Evolutionary conservation across 1,140 invertebrate genomes (phyloP), one percentile per base, ranked within the genome.

Genomic region (Drosophila saltans): DNA sequence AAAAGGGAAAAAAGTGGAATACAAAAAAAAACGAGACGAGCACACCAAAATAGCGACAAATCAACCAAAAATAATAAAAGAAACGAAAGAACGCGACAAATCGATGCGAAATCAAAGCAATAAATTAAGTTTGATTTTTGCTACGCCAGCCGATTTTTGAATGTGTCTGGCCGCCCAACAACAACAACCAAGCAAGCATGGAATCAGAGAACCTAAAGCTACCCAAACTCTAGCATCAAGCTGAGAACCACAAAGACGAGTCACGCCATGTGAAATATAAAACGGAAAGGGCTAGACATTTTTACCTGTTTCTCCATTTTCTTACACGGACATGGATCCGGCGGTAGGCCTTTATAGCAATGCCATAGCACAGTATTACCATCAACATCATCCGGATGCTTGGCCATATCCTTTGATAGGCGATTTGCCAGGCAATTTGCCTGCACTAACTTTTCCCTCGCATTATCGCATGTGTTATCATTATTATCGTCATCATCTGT

Each of bases 301-400:
- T 91, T 81, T 91, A 91, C 90, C 90, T 90, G 78, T 72, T 84
- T 90, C 30, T 85, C 77, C 60, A 91, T 78, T 71, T 90, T 80
- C 52, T 82, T 85, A 40, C 78, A 60, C n/a, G 90, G 89, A 75
- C 91, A 91, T 16, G 89, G 71, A 55, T 91, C 90, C 11, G 90
- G 90, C 68, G 90, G 86, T 57, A 63, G 65, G 4, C 90, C 90
- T 80, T 91, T 91, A 62, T 79, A 82, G 11, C 86, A 91, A n/a
- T 91, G 82, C 2, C 83, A 73, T 73, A 80, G 69, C 45, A 52
- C 24, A 8, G 45, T 52, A 7, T 52, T 21, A 3, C 45, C 45
- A 2, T 69, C 68, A 45, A 39, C 70, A 43, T 90, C 80, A 39
- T 72, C 69, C 3, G 43, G 56, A 28, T 66, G 45, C 4, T 41